Base-by-base conservation (phyloP, 2,113 vertebrate species). In the Calidris pygmaea region DNA sequence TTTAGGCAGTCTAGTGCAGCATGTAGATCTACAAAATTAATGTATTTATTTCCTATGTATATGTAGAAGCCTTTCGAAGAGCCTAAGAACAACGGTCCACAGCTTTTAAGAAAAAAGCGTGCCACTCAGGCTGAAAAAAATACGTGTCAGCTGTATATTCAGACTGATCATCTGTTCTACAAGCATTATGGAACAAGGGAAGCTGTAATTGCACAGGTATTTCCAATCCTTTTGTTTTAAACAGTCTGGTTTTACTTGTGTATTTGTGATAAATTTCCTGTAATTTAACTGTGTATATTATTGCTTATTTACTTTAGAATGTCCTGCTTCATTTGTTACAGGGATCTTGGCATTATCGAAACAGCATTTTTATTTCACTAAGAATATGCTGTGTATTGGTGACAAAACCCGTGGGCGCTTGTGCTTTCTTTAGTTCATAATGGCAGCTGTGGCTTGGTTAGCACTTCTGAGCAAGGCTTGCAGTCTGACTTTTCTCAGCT, bases 111-210 rank as follows among this genome's bases (percentile, higher is more conserved):
- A 93, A 99, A 83, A 91, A 99, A 98, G 52, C 98, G 99, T 92
- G 99, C 99, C 18, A 97, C 98, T 11, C 98, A 97, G 82, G 98
- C 97, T 76, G 99, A 99, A 95, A 99, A 98, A 94, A 99, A 99
- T 95, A 99, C 99, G 0, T 99, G 99, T 81, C 99, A 99, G 96
- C 98, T 99, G 50, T 99, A 99, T 87, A 99, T 99, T 97, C 99
- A 99, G 97, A 99, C 99, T 5, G 99, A 99, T 96, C 99, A 99
- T 93, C 97, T 99, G 13, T 99, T 99, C 95, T 98, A 93, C 91
- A 98, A 97, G 71, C 98, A 98, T 94, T 99, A 99, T 6, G 98
- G 98, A 85, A 98, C 98, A 74, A 98, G 98, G 91, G 99, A 99
- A 93, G 99, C 99, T 41, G 99, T 99, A 89, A 98, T 99, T 58